Conservation (phyloP, 2,113 vertebrate genomes). For the Daphoenositta chrysoptera region DNA sequence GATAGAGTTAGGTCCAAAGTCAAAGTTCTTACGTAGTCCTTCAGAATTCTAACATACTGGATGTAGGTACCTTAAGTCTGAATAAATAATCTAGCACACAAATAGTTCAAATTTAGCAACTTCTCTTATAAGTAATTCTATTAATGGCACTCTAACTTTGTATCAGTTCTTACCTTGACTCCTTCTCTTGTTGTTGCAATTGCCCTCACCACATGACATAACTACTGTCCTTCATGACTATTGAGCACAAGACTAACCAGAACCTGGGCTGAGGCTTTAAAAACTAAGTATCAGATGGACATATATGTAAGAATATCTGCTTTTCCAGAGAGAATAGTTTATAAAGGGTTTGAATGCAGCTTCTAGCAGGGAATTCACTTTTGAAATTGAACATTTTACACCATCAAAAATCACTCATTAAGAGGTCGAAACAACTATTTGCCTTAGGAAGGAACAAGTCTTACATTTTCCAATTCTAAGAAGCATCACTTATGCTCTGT, state of each 20-base stretch:
- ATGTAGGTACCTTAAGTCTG: not conserved
- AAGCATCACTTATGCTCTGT: not conserved
- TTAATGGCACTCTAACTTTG: not conserved
- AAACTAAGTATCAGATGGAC: not conserved
- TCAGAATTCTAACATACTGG: not conserved
- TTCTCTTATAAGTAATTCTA: not conserved
- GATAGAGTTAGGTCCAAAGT: not conserved
- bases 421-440: not conserved
- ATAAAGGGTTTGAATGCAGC: not conserved
- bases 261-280: not conserved
- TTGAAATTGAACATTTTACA: not conserved
- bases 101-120: not conserved
- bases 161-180: not conserved
- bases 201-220: not conserved
- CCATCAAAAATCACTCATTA: not conserved
- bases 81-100: not conserved
- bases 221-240: accelerated
- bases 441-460: not conserved
- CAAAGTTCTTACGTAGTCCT: not conserved
- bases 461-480: not conserved
- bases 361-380: not conserved
- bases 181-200: not conserved
- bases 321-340: not conserved
- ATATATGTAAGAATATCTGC: not conserved
- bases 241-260: not conserved